A percentile compares a stretch with the other conserved stretches of the same genome.
These are phyloP conservation scores for Drosophila varians DNA, from an alignment of 1,140 invertebrate genomes.

Conservation along the genomic window DNA sequence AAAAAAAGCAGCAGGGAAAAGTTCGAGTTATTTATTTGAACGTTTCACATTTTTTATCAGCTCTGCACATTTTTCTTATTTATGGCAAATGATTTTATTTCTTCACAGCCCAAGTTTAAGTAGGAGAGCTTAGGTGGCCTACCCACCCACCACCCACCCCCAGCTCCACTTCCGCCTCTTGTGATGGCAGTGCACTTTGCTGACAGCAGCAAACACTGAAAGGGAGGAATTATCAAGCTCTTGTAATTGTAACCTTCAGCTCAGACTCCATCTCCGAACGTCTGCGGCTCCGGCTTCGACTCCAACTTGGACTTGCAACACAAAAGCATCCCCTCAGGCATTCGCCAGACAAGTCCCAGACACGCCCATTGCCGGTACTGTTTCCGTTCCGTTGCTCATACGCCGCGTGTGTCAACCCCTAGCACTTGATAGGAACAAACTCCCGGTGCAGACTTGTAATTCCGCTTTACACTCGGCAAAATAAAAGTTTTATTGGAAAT, in stretches of 20 bases:
- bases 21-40: slow-evolving; percentile 77
- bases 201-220: slow-evolving; percentile 68
- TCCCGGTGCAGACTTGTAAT: slow-evolving; percentile 53
- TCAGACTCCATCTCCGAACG: slow-evolving; percentile 10
- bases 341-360: slow-evolving; percentile 67
- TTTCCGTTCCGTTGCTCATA: slow-evolving; percentile 50
- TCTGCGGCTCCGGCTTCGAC: background rate
- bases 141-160: background rate
- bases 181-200: slow-evolving; percentile 50
- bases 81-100: slow-evolving; percentile 76
- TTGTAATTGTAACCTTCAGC: slow-evolving; percentile 68
- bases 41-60: slow-evolving; percentile 80
- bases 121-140: background rate
- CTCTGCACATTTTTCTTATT: slow-evolving; percentile 73
- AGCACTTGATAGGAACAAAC: slow-evolving; percentile 46
- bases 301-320: slow-evolving; percentile 30
- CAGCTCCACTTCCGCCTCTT: slow-evolving; percentile 6
- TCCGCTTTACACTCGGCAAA: slow-evolving; percentile 20
- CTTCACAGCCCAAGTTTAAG: slow-evolving; percentile 35
- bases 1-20: slow-evolving; percentile 54
- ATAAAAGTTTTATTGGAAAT: no score
- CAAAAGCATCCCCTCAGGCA: slow-evolving; percentile 58
- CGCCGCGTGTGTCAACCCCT: slow-evolving; percentile 42
- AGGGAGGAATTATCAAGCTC: slow-evolving; percentile 68
- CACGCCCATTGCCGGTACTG: slow-evolving; percentile 43